Evolutionary conservation across 2,113 vertebrate species (phyloP), one percentile per base, ranked within the genome.

Genomic region (Dissostichus mawsoni): DNA sequence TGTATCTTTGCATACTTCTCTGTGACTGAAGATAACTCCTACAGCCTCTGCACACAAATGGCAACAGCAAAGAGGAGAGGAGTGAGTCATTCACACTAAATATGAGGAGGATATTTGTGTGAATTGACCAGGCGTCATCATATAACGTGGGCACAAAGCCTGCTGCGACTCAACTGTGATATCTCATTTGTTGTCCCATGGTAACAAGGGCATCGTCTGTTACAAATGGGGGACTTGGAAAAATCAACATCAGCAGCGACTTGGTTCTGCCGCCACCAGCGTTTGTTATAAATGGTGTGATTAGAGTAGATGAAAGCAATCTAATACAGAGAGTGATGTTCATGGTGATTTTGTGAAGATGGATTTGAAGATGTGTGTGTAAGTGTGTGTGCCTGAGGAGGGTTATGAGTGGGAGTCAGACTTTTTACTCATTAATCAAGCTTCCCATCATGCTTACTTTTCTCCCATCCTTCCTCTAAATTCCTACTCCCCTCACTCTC

Each of bases 341-440:
- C 4, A 2, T 55, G 58, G 23, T 78, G 47, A 41, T 61, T 64
- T 71, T 33, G 55, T 51, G 25, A 65, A 13, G 63, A 13, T 48
- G 23, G 10, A n/a, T 79, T 63, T 52, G 9, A 48, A 4, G 5
- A 2, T 62, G 16, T 66, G 66, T 45, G 50, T 47, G 56, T 51
- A 41, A 48, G 50, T 67, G 67, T 20, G n/a, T 67, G 36, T 56
- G 48, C 36, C n/a, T 10, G 18, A 78, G 79, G 72, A 64, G 51
- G 65, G 41, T 61, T 76, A 65, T 67, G 57, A 69, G 80, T 75
- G 59, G 83, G 44, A 3, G 12, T 14, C 14, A 76, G 41, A 80
- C 74, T 88, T 89, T 78, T 92, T 84, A 88, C 73, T 90, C 73
- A 83, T 74, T 81, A 80, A 81, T 81, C 29, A 64, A 66, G 45